Evolutionary conservation across 2,113 vertebrate species (phyloP), one percentile per base, ranked within the genome.

Genomic region (Alaudala cheleensis): DNA sequence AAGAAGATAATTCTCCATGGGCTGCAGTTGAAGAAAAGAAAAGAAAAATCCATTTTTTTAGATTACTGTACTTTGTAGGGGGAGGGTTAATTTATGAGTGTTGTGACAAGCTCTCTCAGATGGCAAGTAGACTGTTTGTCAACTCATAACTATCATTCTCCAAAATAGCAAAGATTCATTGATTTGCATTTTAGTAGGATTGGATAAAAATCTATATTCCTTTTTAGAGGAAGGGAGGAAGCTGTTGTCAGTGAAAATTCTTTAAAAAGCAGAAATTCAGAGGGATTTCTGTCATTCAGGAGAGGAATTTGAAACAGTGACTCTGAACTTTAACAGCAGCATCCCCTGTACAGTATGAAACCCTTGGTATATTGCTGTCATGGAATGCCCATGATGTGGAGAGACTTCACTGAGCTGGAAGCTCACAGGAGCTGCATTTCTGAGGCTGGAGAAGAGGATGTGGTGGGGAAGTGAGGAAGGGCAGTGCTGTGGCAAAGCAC

Each of bases 31-130:
- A 86, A 95, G 88, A 96, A 95, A 95, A 86, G 53, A 77, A 95
- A 94, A 88, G 81, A 79, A 96, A 95, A 95, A 86, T 61, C 42
- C 14, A 12, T 79, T 90, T 87, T 85, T 88, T 81, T 40, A 69
- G 53, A 86, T 87, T 93, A 53, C 33, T 0, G 2, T 94, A 65
- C 87, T 96, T 82, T 39, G 20, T 14, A 14, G 2, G 31, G 0
- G 77, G 82, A 50, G 89, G 72, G 86, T 78, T 95, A 95, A 93
- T 95, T 96, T 93, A 96, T 90, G 92, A 95, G 51, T 95, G 90
- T 94, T 96, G 95, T 96, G 95, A 94, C 97, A 96, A 82, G 81
- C 53, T 72, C 61, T 78, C 67, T 96, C 95, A 90, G 92, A 97
- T 93, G 58, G 54, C 1, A 39, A 95, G 93, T 85, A 88, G 92